Conservation (phyloP, 23 tunicate species). For the Clavelina lepadiformis region DNA sequence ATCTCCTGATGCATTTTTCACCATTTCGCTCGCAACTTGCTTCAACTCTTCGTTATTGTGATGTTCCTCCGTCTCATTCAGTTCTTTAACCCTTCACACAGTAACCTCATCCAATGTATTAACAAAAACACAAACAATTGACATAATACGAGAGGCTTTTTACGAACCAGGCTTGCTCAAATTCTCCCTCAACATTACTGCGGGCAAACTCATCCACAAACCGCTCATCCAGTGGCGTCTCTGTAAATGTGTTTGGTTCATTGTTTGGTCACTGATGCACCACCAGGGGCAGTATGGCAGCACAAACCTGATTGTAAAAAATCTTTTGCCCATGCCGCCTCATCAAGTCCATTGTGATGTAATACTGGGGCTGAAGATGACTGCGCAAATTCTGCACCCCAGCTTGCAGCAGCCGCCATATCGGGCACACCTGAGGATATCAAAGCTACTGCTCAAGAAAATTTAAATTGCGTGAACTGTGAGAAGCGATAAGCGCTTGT, state of each 20-base stretch:
- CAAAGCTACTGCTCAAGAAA: no score
- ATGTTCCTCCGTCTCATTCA: slow-evolving; percentile 25
- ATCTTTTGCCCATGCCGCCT: slow-evolving; percentile 68
- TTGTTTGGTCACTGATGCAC: no score
- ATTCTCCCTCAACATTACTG: neutral
- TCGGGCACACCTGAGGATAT: slow-evolving; percentile 12
- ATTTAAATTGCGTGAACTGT: no score
- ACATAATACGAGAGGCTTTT: no score
- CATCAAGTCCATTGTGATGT: slow-evolving; percentile 9
- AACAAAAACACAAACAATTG: no score
- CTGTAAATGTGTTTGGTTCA: no score
- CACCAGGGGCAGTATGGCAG: neutral
- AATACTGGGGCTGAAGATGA: slow-evolving; percentile 1
- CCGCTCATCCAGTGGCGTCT: neutral
- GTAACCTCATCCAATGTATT: no score
- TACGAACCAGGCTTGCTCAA: slow-evolving; percentile 51
- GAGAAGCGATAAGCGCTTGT: no score
- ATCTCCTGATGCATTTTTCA: slow-evolving; percentile 29
- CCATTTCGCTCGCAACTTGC: slow-evolving; percentile 57
- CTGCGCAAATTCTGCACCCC: slow-evolving; percentile 52
- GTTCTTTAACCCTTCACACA: slow-evolving; percentile 51
- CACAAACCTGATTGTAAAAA: slow-evolving; percentile 35
- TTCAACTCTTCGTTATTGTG: slow-evolving; percentile 33
- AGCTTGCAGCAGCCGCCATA: slow-evolving; percentile 21
- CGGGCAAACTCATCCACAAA: slow-evolving; percentile 21